A percentile compares a stretch with the other conserved stretches of the same genome.
Conservation (phyloP, 1,140 invertebrate genomes). For the Camponotus vicinus region DNA sequence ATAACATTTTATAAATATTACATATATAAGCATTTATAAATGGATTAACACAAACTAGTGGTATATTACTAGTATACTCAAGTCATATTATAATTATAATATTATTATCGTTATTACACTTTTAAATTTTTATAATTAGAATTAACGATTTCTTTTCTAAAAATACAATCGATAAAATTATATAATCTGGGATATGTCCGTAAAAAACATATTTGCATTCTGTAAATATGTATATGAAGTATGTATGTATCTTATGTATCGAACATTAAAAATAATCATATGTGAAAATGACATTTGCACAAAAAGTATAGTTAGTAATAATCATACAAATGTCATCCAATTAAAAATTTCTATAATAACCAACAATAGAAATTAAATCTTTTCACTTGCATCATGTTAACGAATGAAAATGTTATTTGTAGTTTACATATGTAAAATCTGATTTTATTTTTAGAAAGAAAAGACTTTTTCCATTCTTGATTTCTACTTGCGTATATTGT, state of each 20-base stretch:
- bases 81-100: too few relatives aligned
- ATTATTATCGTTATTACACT: background rate
- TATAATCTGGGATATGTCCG: constrained; percentile 1
- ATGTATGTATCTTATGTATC: background rate
- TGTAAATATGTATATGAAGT: background rate
- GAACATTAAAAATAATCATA: constrained; percentile 51
- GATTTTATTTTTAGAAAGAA: background rate
- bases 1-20: too few relatives aligned
- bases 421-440: background rate
- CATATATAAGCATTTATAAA: background rate
- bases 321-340: constrained; percentile 31
- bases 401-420: constrained; percentile 23
- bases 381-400: constrained; percentile 28
- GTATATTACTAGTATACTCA: too few relatives aligned
- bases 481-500: background rate
- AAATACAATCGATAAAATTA: background rate
- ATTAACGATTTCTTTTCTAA: background rate
- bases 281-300: constrained; percentile 62
- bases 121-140: constrained; percentile 1
- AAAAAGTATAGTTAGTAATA: constrained; percentile 48
- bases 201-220: constrained; percentile 37
- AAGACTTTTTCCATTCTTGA: background rate
- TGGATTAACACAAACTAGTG: background rate
- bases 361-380: constrained; percentile 44
- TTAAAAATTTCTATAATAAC: constrained; percentile 4